Base-by-base conservation (phyloP, 2,888 invertebrate genomes). In the Lithophane semibrunnea region DNA sequence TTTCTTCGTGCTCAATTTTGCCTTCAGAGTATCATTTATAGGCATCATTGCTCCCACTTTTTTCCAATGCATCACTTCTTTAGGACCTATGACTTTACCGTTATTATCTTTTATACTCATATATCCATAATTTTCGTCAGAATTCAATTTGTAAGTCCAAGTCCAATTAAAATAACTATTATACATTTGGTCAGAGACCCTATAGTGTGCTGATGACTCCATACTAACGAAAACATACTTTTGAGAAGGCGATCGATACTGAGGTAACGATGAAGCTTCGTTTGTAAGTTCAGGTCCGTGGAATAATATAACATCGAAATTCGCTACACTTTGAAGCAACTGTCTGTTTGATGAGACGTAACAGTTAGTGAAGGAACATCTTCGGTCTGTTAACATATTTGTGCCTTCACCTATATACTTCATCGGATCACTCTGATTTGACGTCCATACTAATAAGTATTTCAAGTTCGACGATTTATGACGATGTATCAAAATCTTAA, bases 151-250 rank as follows among this genome's bases (percentile, higher is more conserved):
- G 67, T 91, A 94, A 0, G 94, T 93, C 92, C 91, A 93, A 0
- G 94, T 93, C 91, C 92, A 93, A 80, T 94, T 94, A 60, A 94
- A 94, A 65, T 86, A 94, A 18, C 84, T 84, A 67, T 94, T 86
- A 16, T 88, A 92, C 65, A 68, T 85, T 24, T 81, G 29, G 37
- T 91, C 78, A 66, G 92, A 92, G 0, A 91, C 58, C 0, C 92
- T 92, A 72, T 92, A 92, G 70, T 91, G 85, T 10, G 86, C 84
- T 1, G 93, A 82, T 1, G 94, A 92, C 80, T 94, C 94, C 61
- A 91, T 90, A 56, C 85, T 91, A 4, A 90, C 72, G 21, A 74
- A 86, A 37, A 86, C 42, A 75, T 80, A 86, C 29, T 73, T 77
- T 60, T 86, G 86, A 49, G 90, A 84, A 1, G 86, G 79, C 0